Evolutionary conservation across 2,888 invertebrate genomes (phyloP).

Genomic region (Chrysolina americana): DNA sequence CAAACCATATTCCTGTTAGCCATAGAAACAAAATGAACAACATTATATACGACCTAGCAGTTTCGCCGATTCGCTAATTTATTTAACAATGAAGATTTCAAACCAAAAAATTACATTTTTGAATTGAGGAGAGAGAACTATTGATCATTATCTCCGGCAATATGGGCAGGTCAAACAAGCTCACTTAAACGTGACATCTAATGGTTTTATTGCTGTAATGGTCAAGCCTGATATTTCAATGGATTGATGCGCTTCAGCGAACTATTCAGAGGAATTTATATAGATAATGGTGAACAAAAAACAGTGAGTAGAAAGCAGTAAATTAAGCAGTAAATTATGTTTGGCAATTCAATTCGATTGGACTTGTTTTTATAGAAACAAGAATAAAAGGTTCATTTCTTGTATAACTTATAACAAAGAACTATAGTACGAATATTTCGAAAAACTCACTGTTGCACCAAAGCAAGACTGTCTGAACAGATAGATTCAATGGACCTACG

Average conservation of each 20-base stretch:
- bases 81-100: background rate
- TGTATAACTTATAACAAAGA: background rate
- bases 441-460: no score
- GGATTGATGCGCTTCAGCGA: slow-evolving; percentile 17
- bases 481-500: no score
- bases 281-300: background rate
- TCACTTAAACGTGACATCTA: slow-evolving; percentile 11
- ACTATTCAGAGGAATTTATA: slow-evolving; percentile 15
- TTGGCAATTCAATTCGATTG: background rate
- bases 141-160: slow-evolving; percentile 9
- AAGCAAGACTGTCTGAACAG: no score
- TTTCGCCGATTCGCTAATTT: background rate
- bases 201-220: slow-evolving; percentile 18
- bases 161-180: background rate
- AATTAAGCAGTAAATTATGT: background rate
- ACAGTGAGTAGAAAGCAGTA: slow-evolving; percentile 3
- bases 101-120: background rate
- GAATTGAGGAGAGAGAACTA: background rate
- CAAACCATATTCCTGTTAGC: no score
- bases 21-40: no score
- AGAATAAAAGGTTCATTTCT: background rate
- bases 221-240: slow-evolving; percentile 10
- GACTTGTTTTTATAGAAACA: background rate
- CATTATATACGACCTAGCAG: background rate
- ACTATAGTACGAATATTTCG: no score